Conservation (phyloP, 2,888 invertebrate genomes). For the Julus scanicus region DNA sequence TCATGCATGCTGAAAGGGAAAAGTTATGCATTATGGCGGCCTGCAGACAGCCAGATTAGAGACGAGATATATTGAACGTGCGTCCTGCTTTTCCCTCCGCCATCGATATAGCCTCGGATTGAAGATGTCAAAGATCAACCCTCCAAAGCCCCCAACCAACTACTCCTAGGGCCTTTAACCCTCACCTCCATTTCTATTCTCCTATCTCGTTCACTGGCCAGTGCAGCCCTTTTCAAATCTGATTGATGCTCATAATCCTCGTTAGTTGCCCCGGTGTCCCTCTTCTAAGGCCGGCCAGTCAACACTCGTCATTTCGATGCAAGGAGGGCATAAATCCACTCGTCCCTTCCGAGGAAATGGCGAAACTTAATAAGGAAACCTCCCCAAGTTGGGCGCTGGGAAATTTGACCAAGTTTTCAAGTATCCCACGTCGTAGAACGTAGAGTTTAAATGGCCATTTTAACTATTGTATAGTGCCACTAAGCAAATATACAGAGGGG, state of each 20-base stretch:
- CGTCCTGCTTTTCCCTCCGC: neutral
- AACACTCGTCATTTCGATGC: constrained; percentile 46
- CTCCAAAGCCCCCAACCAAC: constrained; percentile 13
- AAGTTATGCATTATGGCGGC: constrained; percentile 21
- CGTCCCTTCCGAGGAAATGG: neutral
- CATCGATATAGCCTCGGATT: neutral
- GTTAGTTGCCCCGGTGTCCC: constrained; percentile 14
- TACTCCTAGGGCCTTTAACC: constrained; percentile 22
- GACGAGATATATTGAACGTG: neutral
- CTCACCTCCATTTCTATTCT: constrained; percentile 50
- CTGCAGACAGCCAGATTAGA: constrained; percentile 38
- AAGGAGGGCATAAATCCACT: constrained; percentile 44
- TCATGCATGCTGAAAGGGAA: neutral
- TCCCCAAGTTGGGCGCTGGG: neutral
- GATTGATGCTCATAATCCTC: constrained; percentile 49
- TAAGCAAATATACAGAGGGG: no score
- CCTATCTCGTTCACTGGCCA: constrained; percentile 9
- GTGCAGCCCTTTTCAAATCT: constrained; percentile 43
- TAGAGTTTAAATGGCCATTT: neutral
- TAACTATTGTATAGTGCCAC: no score
- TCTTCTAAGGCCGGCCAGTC: constrained; percentile 34
- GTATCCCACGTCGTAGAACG: neutral
- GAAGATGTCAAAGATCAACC: constrained; percentile 24
- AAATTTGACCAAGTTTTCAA: neutral
- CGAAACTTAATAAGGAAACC: neutral